Base-by-base conservation (phyloP, 2,888 invertebrate species). In the Catocala sponsa region DNA sequence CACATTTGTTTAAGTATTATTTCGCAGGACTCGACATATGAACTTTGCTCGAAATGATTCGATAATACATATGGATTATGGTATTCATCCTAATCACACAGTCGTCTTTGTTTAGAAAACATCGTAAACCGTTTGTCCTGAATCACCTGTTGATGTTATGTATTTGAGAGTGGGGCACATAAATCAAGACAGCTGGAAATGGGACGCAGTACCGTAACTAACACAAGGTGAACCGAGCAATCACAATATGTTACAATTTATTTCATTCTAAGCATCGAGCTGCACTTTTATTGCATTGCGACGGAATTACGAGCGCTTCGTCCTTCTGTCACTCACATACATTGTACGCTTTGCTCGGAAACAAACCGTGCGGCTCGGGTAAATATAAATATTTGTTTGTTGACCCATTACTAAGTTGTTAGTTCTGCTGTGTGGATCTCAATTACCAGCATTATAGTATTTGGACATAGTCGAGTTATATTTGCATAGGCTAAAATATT, bases 171-270 rank as follows among this genome's bases (percentile, higher is more conserved):
- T 78, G 70, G 80, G 68, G 68, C 80, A 76, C 84, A 87, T 89
- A 86, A 89, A 89, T 89, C 86, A 85, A 52, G 70, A 55, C 57
- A 59, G 72, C 74, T 81, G 75, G 77, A 89, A 88, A 84, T 88
- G 80, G 87, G 84, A 81, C 88, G 77, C 81, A 76, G 74, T 78
- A 78, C 82, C 79, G 84, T 80, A 84, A 81, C 82, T 72, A 83
- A 83, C 76, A 81, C 85, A 83, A 86, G 85, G 83, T 83, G 81
- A 85, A 69, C 76, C 63, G 66, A 65, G 68, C 66, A 78, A 73
- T 75, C 75, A 73, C 66, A 75, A 70, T 75, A 75, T 75, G 73
- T 68, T 73, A 70, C 65, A 66, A 70, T 70, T 75, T 75, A 78
- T 76, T 73, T 72, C 54, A 63, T 59, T 70, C 65, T 72, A 71